Base-by-base conservation (phyloP, 2,113 vertebrate genomes). In the Amia ocellicauda region DNA sequence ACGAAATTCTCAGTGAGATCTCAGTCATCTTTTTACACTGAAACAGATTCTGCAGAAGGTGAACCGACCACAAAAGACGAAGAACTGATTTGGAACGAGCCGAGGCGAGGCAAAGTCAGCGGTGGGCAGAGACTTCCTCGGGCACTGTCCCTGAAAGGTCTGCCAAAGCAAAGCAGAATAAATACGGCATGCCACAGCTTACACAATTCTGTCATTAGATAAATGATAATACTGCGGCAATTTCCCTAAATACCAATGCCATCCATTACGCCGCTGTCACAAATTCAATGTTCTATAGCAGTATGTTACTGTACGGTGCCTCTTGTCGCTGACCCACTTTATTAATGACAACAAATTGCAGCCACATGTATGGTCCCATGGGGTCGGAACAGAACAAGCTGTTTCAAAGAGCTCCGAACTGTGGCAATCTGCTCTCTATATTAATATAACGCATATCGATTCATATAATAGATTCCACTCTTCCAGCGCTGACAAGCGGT, bases 171-270 rank as follows among this genome's bases (percentile, higher is more conserved):
- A 16, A 19, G 45, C 45, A 5, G 45, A 19, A 17, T 17, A 47
- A 47, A 47, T 47, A 47, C n/a, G 4, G 45, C n/a, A 29, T 58
- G 49, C 47, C 36, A 11, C 36, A 61, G 26, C 51, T 47, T 51
- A 26, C 36, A 19, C 45, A 55, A 24, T 54, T 51, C 50, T 64
- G 40, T 57, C 49, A 62, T 45, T 59, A 62, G n/a, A 0, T 0
- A 26, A 45, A 1, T 1, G 27, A 56, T 0, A 20, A 58, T 3
- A 22, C 43, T 50, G 19, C 42, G 8, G 62, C 66, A 43, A 70
- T 69, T 68, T 63, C 67, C 64, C 65, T 22, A 60, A 65, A 56
- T 11, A 4, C 64, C 7, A n/a, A 23, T n/a, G 54, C 64, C 54
- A 71, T 51, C 62, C 58, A 53, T 27, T 60, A 58, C 1, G 16